Evolutionary conservation across 2,113 vertebrate species (phyloP), one percentile per base, ranked within the genome.

Genomic region (Amblyopsis rosae): DNA sequence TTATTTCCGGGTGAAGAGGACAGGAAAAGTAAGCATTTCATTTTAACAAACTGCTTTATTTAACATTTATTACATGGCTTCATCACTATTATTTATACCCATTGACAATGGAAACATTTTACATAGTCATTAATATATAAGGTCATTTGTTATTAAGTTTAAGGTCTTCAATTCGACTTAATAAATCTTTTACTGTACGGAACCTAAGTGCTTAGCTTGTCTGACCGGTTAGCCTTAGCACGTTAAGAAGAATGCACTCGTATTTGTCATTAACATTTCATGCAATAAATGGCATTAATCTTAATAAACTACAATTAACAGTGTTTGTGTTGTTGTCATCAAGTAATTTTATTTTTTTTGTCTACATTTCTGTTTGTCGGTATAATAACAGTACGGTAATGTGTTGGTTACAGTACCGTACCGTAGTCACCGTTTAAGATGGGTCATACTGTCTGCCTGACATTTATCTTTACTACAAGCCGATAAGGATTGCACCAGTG

Each of bases 171-270:
- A 48, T n/a, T 74, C 33, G 35, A 35, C 49, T 63, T 57, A 17
- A 15, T 54, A n/a, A 17, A 13, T 26, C 47, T 15, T 72, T 58
- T 77, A 59, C 17, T 62, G 74, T 72, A 80, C 72, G 57, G 33
- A 49, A 70, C 82, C 86, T 89, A 50, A 63, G 61, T 26, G 26
- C 26, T 26, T 26, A 26, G 26, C 26, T 26, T 26, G 26, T 26
- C 61, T 63, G 89, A 72, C 89, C 89, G 86, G 87, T 35, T 46
- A 46, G 35, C 41, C 9, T 84, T 88, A 87, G 86, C 84, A 81
- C 79, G 69, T 77, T 73, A 55, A 73, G 46, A 69, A 41, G 70
- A 58, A 50, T 63, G 17, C 72, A 12, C 19, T 60, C 65, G 71
- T 53, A 61, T 71, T 75, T 59, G 53, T 15, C 55, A 9, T 54